Base-by-base conservation (phyloP, 2,797 vertebrate genomes). In the Odontamblyopus lacepedii region DNA sequence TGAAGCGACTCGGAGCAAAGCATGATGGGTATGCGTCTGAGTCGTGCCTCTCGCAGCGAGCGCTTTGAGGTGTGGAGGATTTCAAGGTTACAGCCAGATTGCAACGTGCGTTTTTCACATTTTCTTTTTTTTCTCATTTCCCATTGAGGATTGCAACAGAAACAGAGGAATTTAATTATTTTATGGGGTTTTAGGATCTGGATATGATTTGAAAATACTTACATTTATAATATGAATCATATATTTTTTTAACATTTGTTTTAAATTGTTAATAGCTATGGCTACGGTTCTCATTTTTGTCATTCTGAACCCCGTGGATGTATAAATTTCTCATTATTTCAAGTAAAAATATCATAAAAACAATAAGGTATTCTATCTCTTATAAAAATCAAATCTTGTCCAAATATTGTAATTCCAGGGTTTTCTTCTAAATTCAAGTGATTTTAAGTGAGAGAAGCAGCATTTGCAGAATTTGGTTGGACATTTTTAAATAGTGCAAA, bases 21-120 rank as follows among this genome's bases (percentile, higher is more conserved):
- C 71, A 73, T 67, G 56, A 59, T 55, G 72, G 71, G 85, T 71
- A 56, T 66, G 27, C 56, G 26, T 50, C 50, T 27, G 73, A 67
- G 70, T 83, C 79, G 61, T 63, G 61, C 32, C 61, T 63, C 61
- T 63, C 30, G 32, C 18, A 11, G 30, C 8, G 12, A 44, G 12
- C 38, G 63, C 63, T 64, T 64, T 44, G 63, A 64, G 61, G n/a
- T 23, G n/a, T 19, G 6, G 6, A 12, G 15, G 35, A 56, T 69
- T 69, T 60, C 55, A 6, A 18, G 44, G 6, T 60, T 23, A 38
- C 35, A 64, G 38, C 26, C 2, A 18, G 60, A 62, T 35, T 62
- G 18, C 30, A 7, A 30, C 13, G 57, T 15, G 57, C 13, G 12
- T 8, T 56, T 56, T 56, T 55, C 51, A 55, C 2, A 55, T 38